phyloP scores from a whole-genome alignment of 2,888 invertebrate species.

The Mermis nigrescens region DNA sequence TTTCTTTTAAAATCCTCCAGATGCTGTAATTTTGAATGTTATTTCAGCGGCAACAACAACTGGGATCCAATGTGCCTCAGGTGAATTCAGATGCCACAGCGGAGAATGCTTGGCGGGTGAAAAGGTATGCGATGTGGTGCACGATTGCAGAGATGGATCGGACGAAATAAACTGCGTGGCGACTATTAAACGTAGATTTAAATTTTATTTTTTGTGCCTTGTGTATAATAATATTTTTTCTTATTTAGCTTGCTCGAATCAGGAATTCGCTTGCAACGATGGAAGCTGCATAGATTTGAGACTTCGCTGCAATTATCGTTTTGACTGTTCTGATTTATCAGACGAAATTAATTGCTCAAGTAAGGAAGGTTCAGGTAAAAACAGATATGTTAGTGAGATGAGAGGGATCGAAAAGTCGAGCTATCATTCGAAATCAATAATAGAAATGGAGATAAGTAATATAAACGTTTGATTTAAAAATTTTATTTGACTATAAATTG shows the following conservation, averaged over 20 bases:
- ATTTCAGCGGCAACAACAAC: too few relatives aligned
- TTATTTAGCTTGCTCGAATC: background rate
- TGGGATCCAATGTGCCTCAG: too few relatives aligned
- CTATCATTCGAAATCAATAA: too few relatives aligned
- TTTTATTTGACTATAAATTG: too few relatives aligned
- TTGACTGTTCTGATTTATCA: constrained; percentile 48
- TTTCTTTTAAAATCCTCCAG: too few relatives aligned
- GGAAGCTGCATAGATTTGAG: constrained; percentile 66
- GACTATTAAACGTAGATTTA: too few relatives aligned
- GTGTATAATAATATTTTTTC: background rate
- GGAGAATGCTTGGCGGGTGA: background rate
- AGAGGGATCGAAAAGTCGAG: constrained; percentile 23
- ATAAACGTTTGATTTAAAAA: too few relatives aligned
- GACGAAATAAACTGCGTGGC: constrained; percentile 54
- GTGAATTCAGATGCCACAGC: background rate
- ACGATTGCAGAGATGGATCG: constrained; percentile 47
- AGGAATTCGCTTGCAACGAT: constrained; percentile 50
- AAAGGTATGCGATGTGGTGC: constrained; percentile 49
- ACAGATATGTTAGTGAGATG: background rate
- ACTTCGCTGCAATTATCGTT: constrained; percentile 50
- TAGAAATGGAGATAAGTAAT: too few relatives aligned
- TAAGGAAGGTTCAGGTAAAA: too few relatives aligned
- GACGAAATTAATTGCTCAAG: constrained; percentile 54
- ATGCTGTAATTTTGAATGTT: too few relatives aligned
- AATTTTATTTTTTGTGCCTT: too few relatives aligned